Percentiles rank a stretch among this genome's conserved stretches.
Conservation (phyloP, 2,888 invertebrate species). For the Tridacna crocea region DNA sequence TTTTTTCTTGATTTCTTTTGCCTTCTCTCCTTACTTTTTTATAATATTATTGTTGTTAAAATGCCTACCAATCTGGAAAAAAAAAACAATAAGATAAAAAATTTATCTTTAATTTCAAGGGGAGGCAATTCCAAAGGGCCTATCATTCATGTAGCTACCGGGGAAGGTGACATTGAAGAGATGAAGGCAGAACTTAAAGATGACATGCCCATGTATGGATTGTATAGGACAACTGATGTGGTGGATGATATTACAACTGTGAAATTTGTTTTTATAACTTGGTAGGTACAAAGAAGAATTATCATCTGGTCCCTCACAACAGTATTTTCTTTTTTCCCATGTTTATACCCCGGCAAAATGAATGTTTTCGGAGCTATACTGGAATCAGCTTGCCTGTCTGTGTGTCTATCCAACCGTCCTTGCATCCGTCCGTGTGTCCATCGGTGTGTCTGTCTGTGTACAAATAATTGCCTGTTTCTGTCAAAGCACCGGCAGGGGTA, state of each 20-base stretch:
- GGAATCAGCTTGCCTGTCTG: no score
- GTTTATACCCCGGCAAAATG: no score
- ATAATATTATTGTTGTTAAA: conserved; percentile 1
- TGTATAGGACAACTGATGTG: conserved; percentile 79
- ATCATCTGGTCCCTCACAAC: not conserved
- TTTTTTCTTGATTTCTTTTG: no score
- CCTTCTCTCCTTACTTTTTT: no score
- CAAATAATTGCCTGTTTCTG: no score
- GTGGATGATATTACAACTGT: conserved; percentile 81
- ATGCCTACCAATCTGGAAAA: no score
- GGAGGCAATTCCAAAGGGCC: conserved; percentile 75
- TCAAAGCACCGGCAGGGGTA: no score
- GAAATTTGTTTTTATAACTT: conserved; percentile 82
- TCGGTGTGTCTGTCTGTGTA: no score
- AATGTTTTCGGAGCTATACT: no score
- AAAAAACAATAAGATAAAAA: no score
- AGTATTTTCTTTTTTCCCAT: not conserved
- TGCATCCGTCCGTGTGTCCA: no score
- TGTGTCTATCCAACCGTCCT: no score
- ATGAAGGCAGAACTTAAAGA: conserved; percentile 70
- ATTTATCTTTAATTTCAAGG: conserved; percentile 30
- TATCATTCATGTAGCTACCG: conserved; percentile 65
- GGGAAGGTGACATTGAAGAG: conserved; percentile 76
- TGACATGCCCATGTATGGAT: conserved; percentile 79
- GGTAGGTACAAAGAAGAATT: conserved; percentile 70